These are phyloP conservation scores for Trachymyrmex cornetzi DNA, from an alignment of 1,140 invertebrate species.

Conservation along the genomic window DNA sequence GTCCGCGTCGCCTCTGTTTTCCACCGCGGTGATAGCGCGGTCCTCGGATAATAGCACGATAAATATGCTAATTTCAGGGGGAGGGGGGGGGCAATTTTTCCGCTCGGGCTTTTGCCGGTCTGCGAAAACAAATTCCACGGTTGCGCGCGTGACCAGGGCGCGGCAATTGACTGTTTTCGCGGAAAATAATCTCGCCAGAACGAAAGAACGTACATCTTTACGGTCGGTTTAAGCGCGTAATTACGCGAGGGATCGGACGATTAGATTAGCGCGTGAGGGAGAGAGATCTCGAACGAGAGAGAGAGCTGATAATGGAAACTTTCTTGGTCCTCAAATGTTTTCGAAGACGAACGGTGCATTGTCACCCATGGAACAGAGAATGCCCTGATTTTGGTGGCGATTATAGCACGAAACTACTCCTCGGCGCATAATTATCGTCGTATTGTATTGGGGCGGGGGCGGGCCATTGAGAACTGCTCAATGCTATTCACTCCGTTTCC, in stretches of 20 bases:
- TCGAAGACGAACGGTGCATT: slow-evolving; percentile 22
- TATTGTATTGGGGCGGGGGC: slow-evolving; percentile 40
- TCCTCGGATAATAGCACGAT: slow-evolving; percentile 52
- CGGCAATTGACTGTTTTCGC: slow-evolving; percentile 23
- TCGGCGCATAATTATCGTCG: slow-evolving; percentile 66
- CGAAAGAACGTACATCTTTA: neutral
- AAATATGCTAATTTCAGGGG: slow-evolving; percentile 74
- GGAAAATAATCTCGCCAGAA: slow-evolving; percentile 34
- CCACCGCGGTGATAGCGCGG: slow-evolving; percentile 50
- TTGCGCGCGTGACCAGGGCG: slow-evolving; percentile 13
- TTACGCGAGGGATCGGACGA: slow-evolving; percentile 37
- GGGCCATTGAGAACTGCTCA: slow-evolving; percentile 55
- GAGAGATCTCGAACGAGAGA: neutral
- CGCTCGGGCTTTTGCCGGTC: slow-evolving; percentile 35
- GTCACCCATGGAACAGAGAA: slow-evolving; percentile 11
- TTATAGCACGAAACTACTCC: slow-evolving; percentile 68
- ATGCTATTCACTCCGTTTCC: slow-evolving; percentile 48
- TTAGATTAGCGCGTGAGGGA: slow-evolving; percentile 53
- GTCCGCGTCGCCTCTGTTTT: neutral
- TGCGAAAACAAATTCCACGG: slow-evolving; percentile 44
- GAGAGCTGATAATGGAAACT: slow-evolving; percentile 32
- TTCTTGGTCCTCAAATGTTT: slow-evolving; percentile 39
- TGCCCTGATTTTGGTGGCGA: slow-evolving; percentile 58
- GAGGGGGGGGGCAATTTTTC: slow-evolving; percentile 69
- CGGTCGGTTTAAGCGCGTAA: slow-evolving; percentile 42